Evolutionary conservation across 2,888 invertebrate genomes (phyloP).

Genomic region (Pristionchus japonicus): DNA sequence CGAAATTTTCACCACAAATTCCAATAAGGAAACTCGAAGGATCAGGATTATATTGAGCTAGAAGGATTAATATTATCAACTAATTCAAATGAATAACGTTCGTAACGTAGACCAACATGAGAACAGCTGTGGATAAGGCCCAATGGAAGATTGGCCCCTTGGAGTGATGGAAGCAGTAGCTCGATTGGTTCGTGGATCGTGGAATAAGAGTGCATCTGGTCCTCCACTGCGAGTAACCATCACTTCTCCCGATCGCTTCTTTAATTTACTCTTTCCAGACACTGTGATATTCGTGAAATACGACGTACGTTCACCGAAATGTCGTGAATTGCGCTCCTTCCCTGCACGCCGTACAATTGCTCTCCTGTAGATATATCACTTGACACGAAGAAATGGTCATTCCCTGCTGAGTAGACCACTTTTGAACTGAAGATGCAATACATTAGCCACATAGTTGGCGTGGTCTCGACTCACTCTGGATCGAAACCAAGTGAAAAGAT

Average conservation of each 20-base stretch:
- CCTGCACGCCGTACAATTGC: neutral
- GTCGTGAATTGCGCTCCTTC: neutral
- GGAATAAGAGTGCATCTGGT: neutral
- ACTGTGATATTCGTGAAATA: too few relatives aligned
- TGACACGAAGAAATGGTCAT: conserved; percentile 90
- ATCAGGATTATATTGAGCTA: conserved; percentile 40
- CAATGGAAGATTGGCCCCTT: too few relatives aligned
- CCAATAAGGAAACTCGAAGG: neutral
- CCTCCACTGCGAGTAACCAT: neutral
- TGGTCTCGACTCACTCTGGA: conserved; percentile 78
- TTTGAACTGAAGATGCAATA: neutral
- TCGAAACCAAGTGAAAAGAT: conserved; percentile 93
- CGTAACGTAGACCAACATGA: neutral
- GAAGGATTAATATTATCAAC: neutral
- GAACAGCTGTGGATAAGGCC: too few relatives aligned
- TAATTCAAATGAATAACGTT: neutral
- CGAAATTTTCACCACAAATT: neutral
- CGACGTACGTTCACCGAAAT: neutral
- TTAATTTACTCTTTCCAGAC: neutral
- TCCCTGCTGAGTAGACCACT: conserved; percentile 84
- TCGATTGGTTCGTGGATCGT: conserved; percentile 1
- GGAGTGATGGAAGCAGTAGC: neutral
- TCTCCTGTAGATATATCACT: conserved; percentile 85
- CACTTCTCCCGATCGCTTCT: neutral
- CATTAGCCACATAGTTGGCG: neutral